Conservation (phyloP, 2,113 vertebrate species). For the Chascanopsetta lugubris region DNA sequence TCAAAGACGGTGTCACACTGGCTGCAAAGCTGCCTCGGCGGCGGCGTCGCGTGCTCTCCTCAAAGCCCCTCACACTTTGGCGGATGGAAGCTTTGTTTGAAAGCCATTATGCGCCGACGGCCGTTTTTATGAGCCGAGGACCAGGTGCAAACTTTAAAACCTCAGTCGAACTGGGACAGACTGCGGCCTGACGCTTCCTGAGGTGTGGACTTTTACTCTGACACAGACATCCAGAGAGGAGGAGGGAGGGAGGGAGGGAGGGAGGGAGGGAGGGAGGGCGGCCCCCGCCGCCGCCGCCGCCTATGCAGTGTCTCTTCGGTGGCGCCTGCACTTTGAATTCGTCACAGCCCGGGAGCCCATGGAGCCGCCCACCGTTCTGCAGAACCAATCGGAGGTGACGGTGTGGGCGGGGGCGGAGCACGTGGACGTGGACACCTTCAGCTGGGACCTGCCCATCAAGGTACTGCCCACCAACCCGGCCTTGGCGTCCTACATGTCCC, state of each 20-base stretch:
- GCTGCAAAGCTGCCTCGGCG: no score
- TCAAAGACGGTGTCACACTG: no score
- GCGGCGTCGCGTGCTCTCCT: no score
- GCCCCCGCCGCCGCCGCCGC: no score
- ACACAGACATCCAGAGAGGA: not conserved
- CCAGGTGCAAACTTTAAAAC: conserved; percentile 63
- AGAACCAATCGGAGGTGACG: conserved; percentile 87
- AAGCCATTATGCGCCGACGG: conserved; percentile 58
- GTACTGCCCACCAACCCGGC: conserved; percentile 95
- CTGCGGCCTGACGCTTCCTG: conserved; percentile 27
- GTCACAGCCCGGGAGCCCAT: conserved; percentile 89
- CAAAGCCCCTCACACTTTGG: conserved; percentile 21
- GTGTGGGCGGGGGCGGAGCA: conserved; percentile 91
- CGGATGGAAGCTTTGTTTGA: conserved; percentile 54
- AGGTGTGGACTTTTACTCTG: conserved; percentile 1
- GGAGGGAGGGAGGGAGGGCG: no score
- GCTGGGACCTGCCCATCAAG: conserved; percentile 97
- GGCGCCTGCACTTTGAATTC: conserved; percentile 95
- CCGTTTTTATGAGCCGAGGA: conserved; percentile 52
- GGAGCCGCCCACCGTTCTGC: conserved; percentile 82
- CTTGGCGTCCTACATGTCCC: conserved; percentile 90
- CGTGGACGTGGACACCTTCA: conserved; percentile 96
- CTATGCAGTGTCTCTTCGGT: conserved; percentile 86
- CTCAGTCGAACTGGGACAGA: conserved; percentile 29
- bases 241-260: no score